Percentiles rank a stretch among this genome's conserved stretches.
Evolutionary conservation across 1,140 invertebrate species (phyloP).

Genomic region (Acyrthosiphon pisum): DNA sequence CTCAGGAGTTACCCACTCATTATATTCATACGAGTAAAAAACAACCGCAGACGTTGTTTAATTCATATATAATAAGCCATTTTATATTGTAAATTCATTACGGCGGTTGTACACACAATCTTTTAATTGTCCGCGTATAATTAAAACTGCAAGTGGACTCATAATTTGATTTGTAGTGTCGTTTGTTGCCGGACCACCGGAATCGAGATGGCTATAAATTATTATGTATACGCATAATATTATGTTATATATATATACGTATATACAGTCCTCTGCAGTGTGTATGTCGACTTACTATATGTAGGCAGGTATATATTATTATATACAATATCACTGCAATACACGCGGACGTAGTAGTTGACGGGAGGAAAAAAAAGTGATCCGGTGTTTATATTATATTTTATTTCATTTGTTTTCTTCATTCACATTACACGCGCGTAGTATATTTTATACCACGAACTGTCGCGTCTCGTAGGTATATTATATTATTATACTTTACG

Average conservation of each 20-base stretch:
- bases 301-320: too few relatives aligned
- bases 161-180: slow-evolving; percentile 55
- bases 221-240: slow-evolving; percentile 19
- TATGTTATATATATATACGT: background rate
- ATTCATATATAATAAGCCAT: slow-evolving; percentile 51
- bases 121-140: slow-evolving; percentile 53
- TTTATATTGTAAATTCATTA: slow-evolving; percentile 57
- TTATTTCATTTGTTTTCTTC: slow-evolving; percentile 1
- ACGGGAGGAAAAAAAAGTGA: background rate
- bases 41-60: slow-evolving; percentile 51
- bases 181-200: slow-evolving; percentile 48
- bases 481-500: background rate
- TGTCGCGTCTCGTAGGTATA: background rate
- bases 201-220: slow-evolving; percentile 56
- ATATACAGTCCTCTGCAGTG: background rate
- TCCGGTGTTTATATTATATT: background rate
- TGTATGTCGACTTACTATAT: background rate
- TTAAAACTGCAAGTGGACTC: slow-evolving; percentile 54
- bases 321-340: background rate
- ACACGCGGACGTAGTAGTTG: background rate
- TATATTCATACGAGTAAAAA: slow-evolving; percentile 48
- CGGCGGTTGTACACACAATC: slow-evolving; percentile 20
- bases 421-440: background rate
- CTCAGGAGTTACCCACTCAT: slow-evolving; percentile 50
- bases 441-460: background rate